These are phyloP conservation scores for Leucophenga maculata DNA, from an alignment of 2,888 invertebrate genomes.

Conservation along the genomic window DNA sequence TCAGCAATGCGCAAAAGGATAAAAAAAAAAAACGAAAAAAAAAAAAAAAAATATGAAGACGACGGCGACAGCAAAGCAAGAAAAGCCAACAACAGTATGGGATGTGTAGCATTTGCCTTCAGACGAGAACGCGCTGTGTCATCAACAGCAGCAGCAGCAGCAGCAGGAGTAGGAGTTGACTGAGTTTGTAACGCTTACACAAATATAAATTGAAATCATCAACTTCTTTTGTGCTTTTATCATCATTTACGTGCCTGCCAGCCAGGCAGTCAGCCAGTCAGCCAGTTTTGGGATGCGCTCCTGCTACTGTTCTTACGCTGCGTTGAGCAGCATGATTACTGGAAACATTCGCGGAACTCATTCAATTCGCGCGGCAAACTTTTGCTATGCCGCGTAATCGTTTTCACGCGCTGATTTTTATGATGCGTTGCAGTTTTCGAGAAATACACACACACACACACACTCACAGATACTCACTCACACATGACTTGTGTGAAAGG, in stretches of 20 bases:
- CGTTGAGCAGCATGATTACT: conserved; percentile 24
- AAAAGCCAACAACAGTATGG: conserved; percentile 20
- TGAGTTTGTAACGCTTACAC: conserved; percentile 40
- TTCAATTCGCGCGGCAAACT: background rate
- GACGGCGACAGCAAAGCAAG: conserved; percentile 5
- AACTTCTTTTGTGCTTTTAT: conserved; percentile 66
- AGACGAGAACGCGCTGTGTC: conserved; percentile 23
- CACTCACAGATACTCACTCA: background rate
- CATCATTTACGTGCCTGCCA: conserved; percentile 60
- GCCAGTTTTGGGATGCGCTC: conserved; percentile 41
- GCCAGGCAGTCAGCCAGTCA: conserved; percentile 45
- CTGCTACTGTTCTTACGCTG: conserved; percentile 19
- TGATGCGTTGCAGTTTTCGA: conserved; percentile 15
- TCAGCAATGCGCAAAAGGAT: conserved; percentile 51
- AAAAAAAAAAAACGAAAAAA: conserved; percentile 6
- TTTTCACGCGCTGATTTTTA: conserved; percentile 22
- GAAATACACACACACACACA: conserved; percentile 23
- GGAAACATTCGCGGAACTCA: background rate
- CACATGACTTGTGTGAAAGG: too few species aligned
- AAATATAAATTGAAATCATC: conserved; percentile 66
- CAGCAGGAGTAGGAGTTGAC: conserved; percentile 24
- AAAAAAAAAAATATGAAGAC: conserved; percentile 19
- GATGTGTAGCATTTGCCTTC: background rate
- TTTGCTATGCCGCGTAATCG: conserved; percentile 19
- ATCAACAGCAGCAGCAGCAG: conserved; percentile 30